phyloP scores from a whole-genome alignment of 1,140 invertebrate genomes.

The Drosophila quadrilineata region DNA sequence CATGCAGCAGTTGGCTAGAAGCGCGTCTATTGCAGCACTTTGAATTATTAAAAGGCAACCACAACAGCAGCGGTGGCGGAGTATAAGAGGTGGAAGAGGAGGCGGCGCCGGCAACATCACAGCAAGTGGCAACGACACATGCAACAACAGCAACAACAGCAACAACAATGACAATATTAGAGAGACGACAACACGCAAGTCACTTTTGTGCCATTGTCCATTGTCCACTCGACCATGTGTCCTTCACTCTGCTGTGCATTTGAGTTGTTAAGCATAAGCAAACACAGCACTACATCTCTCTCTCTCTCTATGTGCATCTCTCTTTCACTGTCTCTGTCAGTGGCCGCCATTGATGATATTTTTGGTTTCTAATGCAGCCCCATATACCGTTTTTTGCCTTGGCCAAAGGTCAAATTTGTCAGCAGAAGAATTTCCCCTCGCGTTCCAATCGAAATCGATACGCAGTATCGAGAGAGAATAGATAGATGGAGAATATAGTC shows the following conservation, averaged over 20 bases:
- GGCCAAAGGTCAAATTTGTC: conserved; percentile 19
- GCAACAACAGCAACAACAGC: not conserved
- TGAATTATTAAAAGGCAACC: conserved; percentile 73
- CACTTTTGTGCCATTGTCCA: conserved; percentile 19
- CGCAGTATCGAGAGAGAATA: not conserved
- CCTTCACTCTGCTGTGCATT: conserved; percentile 7
- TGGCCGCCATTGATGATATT: too few species aligned
- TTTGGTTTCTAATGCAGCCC: conserved; percentile 1
- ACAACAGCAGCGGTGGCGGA: conserved; percentile 7
- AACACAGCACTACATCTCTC: too few species aligned
- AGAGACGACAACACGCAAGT: conserved; percentile 8
- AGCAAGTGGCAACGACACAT: conserved; percentile 25
- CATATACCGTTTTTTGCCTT: not conserved
- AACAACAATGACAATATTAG: not conserved
- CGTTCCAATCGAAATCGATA: conserved; percentile 3
- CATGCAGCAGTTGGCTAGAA: conserved; percentile 14
- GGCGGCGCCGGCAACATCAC: conserved; percentile 44
- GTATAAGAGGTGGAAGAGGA: too few species aligned
- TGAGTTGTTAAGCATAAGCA: conserved; percentile 10
- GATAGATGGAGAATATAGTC: too few species aligned
- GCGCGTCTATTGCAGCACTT: conserved; percentile 50
- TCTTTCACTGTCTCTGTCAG: too few species aligned
- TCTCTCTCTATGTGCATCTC: too few species aligned
- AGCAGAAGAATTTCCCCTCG: not conserved
- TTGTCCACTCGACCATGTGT: conserved; percentile 1